Evolutionary conservation across 2,797 vertebrate genomes (phyloP), one percentile per base, ranked within the genome.

Genomic region (Liparis tanakae): DNA sequence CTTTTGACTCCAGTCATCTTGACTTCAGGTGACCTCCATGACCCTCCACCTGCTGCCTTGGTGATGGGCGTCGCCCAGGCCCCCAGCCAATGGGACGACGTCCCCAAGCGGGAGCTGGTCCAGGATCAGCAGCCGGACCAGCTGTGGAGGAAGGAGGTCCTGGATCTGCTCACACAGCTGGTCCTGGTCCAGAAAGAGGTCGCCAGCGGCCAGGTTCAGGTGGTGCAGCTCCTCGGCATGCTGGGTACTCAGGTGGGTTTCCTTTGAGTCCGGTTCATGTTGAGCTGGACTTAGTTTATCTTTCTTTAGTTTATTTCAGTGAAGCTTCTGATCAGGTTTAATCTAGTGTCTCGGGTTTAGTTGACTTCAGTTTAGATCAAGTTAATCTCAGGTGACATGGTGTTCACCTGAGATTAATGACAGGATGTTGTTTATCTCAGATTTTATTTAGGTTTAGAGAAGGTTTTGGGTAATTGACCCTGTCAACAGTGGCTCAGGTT

Each of bases 1-100:
- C 79, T 74, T 79, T 80, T 88, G 81, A 87, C 82, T 82, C 76
- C 84, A 84, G 87, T 20, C 63, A 1, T 83, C 78, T 82, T 79
- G 80, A 69, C 87, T 75, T 51, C 87, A 91, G 89, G 87, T 81
- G 68, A 72, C 69, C 61, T 36, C 58, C 59, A 57, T 78, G 79
- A 74, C 60, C 65, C 46, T 44, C 46, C 18, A 7, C 76, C 84
- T 6, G 70, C 54, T 10, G 39, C 54, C 67, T 79, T 83, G 81
- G 83, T 12, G 20, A 61, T 63, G 57, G 85, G 77, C 5, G 3
- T n/a, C 0, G 33, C 65, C 56, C 72, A 74, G 63, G 55, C 56
- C 30, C 62, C 68, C 7, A 30, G 4, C 54, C 62, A 69, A 54
- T 61, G 63, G 14, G 48, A 69, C 1, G 10, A 10, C 1, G 14